Evolutionary conservation across 2,888 invertebrate species (phyloP).

Genomic region (Polydesmus complanatus): DNA sequence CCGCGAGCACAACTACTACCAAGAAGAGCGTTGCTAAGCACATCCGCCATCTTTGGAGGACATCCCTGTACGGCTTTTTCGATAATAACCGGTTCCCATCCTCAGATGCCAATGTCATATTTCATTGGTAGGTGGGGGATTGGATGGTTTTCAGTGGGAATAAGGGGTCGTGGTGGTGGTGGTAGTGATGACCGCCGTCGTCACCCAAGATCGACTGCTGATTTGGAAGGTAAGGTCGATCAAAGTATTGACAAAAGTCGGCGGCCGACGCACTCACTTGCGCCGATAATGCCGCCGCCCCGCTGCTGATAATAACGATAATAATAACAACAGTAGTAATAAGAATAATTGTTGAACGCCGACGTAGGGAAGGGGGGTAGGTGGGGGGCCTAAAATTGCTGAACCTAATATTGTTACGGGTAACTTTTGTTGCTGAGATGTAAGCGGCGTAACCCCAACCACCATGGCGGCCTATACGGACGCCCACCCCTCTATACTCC

Average conservation of each 20-base stretch:
- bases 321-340: too few relatives aligned
- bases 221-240: background rate
- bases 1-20: background rate
- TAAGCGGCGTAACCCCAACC: background rate
- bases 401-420: background rate
- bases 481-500: background rate
- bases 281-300: too few relatives aligned
- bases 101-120: constrained; percentile 20
- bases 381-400: background rate
- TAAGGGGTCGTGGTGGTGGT: background rate
- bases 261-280: background rate
- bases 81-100: constrained; percentile 18
- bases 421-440: background rate
- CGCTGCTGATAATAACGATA: too few relatives aligned
- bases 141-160: background rate
- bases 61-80: constrained; percentile 17
- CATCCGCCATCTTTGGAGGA: constrained; percentile 17
- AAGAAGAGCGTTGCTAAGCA: constrained; percentile 14
- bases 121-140: constrained; percentile 17
- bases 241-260: background rate
- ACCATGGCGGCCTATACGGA: background rate
- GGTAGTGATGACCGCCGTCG: background rate
- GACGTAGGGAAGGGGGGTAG: background rate
- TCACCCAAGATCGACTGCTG: background rate
- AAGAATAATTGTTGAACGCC: too few relatives aligned